phyloP scores from a whole-genome alignment of 2,113 vertebrate genomes.

The Canis aureus region DNA sequence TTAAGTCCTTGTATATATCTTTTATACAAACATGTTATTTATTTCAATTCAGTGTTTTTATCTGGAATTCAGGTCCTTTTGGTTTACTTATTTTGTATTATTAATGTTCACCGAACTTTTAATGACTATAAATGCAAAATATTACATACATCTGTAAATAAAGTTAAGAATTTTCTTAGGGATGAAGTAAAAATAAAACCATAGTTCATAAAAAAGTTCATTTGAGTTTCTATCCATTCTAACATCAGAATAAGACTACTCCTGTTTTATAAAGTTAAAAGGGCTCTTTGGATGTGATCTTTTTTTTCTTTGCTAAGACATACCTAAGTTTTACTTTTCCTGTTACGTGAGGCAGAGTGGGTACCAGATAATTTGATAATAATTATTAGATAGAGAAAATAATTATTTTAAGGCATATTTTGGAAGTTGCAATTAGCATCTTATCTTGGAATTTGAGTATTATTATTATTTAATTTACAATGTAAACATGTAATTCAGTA shows the following conservation, averaged over 20 bases:
- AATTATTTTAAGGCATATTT: conserved; percentile 76
- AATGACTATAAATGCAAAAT: neutral
- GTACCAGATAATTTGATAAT: conserved; percentile 76
- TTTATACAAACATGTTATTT: neutral
- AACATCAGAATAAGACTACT: neutral
- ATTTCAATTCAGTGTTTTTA: neutral
- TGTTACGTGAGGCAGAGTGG: conserved; percentile 42
- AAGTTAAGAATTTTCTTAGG: neutral
- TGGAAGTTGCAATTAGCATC: conserved; percentile 81
- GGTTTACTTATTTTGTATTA: neutral
- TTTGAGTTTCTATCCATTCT: neutral
- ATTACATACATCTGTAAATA: neutral
- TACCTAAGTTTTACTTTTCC: conserved; percentile 54
- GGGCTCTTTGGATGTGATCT: neutral
- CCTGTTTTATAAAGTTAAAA: neutral
- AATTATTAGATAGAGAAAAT: conserved; percentile 78
- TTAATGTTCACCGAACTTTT: neutral
- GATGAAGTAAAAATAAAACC: neutral
- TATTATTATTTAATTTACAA: conserved; percentile 81
- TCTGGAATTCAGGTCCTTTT: neutral
- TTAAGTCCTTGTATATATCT: neutral
- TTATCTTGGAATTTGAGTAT: conserved; percentile 75
- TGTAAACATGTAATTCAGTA: conserved; percentile 82
- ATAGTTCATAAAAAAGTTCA: neutral
- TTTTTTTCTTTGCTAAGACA: neutral